phyloP scores from a whole-genome alignment of 2,888 invertebrate species.

The Heteropelma amictum region DNA sequence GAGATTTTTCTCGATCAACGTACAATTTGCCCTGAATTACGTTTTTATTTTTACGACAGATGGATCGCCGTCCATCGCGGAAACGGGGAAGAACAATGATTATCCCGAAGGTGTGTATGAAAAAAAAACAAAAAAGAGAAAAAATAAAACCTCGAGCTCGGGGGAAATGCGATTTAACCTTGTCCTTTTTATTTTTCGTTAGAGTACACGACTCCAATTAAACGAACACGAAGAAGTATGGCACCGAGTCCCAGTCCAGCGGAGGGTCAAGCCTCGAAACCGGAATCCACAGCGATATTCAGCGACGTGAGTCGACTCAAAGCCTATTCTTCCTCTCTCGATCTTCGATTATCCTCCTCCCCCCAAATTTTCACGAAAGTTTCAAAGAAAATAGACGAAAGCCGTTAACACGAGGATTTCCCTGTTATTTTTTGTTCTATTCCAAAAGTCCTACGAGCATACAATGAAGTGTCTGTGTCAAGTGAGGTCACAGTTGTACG shows the following conservation, averaged over 20 bases:
- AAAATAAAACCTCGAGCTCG: background rate
- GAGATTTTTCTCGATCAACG: background rate
- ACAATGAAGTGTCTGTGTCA: conserved; percentile 80
- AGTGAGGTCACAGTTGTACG: conserved; percentile 79
- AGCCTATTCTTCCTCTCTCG: background rate
- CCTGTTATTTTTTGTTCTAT: no score
- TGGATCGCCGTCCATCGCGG: conserved; percentile 66
- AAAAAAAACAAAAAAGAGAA: background rate
- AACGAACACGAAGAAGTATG: conserved; percentile 73
- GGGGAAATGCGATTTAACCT: background rate
- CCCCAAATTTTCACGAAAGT: background rate
- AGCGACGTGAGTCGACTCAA: conserved; percentile 68
- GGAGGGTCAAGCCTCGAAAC: conserved; percentile 76
- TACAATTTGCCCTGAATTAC: background rate
- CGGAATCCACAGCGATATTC: conserved; percentile 76
- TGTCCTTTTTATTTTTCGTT: background rate
- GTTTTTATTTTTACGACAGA: conserved; percentile 64
- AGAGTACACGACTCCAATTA: conserved; percentile 70
- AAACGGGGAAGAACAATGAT: conserved; percentile 70
- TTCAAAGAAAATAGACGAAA: conserved; percentile 1
- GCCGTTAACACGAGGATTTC: background rate
- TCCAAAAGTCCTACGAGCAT: conserved; percentile 72
- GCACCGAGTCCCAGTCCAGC: conserved; percentile 77
- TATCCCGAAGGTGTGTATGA: conserved; percentile 71
- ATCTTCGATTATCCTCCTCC: background rate